Conservation (phyloP, 2,113 vertebrate genomes). For the Gasterosteus aculeatus region DNA sequence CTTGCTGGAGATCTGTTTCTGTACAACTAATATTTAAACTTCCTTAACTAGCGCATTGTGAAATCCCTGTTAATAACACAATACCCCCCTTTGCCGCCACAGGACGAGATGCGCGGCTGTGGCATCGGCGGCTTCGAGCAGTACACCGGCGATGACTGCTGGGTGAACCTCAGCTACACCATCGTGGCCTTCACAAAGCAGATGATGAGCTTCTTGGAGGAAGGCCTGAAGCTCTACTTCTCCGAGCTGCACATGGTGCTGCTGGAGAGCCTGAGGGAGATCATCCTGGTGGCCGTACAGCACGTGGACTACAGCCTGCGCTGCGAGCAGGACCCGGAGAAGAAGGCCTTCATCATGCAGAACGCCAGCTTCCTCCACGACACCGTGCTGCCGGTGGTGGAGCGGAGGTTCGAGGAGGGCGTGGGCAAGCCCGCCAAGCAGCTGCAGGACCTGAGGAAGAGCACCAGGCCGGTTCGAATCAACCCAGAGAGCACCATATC, state of each 20-base stretch:
- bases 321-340: slow-evolving; percentile 96
- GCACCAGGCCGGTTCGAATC: slow-evolving; percentile 86
- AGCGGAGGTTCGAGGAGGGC: slow-evolving; percentile 92
- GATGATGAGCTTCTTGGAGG: slow-evolving; percentile 97
- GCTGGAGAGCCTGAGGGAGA: slow-evolving; percentile 93
- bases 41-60: background rate
- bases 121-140: slow-evolving; percentile 90
- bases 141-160: slow-evolving; percentile 96
- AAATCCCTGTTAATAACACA: background rate
- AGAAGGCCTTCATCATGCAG: slow-evolving; percentile 92
- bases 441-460: slow-evolving; percentile 93
- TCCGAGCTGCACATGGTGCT: slow-evolving; percentile 98
- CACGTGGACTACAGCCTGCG: slow-evolving; percentile 98
- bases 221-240: slow-evolving; percentile 95
- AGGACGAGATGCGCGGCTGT: slow-evolving; percentile 93
- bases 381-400: slow-evolving; percentile 95
- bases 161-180: slow-evolving; percentile 99
- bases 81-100: background rate
- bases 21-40: background rate
- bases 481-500: slow-evolving; percentile 97
- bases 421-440: slow-evolving; percentile 97
- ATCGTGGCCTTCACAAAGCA: slow-evolving; percentile 98
- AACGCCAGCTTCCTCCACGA: slow-evolving; percentile 96
- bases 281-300: slow-evolving; percentile 95
- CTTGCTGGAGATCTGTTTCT: background rate